Base-by-base conservation (phyloP, 2,113 vertebrate species). In the Notarius quadriscutis region DNA sequence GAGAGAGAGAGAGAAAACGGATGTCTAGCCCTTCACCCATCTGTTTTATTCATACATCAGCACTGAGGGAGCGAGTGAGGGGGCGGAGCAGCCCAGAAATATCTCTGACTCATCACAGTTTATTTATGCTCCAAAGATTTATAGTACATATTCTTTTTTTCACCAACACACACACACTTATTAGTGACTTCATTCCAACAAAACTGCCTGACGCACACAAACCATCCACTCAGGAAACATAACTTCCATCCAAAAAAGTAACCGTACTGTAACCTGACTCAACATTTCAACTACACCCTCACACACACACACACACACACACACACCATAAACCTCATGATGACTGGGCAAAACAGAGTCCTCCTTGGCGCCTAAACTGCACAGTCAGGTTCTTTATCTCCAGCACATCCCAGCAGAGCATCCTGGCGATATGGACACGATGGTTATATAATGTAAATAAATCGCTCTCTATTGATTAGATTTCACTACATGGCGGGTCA, bases 91-190 rank as follows among this genome's bases (percentile, higher is more conserved):
- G 82, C 90, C 91, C 91, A 93, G 92, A 94, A 93, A 94, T 94
- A 94, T 94, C 92, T 94, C 90, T 94, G 93, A 95, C 90, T 95
- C 93, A 94, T 94, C 89, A 85, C 84, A 87, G 89, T 88, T 93
- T 92, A 91, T 92, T 92, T 92, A 90, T 92, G 89, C 89, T 92
- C 85, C 88, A 89, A 90, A 91, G 83, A 92, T 80, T 89, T 86
- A 93, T 90, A 90, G 88, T 91, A 91, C 81, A 82, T 58, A 58
- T 82, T 62, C 71, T 81, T 75, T 55, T 83, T 82, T 71, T 25
- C 51, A 69, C 79, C 53, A 71, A 77, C 88, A 81, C 75, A 63
- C 87, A 77, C 63, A 67, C 63, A 55, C 22, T 34, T n/a, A 87
- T 88, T 74, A 81, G 67, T 30, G 57, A 67, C 83, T 86, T 86